A percentile compares a stretch with the other conserved stretches of the same genome.
These are phyloP conservation scores for Leptinotarsa defecta DNA, from an alignment of 1,140 invertebrate genomes.

Conservation along the genomic window DNA sequence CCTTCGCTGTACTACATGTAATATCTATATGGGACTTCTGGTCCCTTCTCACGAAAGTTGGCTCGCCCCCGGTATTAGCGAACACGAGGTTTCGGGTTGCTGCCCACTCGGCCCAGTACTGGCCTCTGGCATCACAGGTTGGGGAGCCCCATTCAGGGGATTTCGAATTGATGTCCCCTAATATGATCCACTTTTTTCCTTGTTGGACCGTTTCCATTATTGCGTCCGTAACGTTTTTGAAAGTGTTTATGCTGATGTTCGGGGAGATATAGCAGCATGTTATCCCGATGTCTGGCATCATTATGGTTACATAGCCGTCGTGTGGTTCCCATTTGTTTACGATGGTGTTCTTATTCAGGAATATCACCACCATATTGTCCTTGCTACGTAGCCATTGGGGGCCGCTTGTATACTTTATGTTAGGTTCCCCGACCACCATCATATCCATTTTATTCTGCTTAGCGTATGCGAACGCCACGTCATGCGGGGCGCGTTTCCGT, in stretches of 20 bases:
- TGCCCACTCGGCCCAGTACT: constrained; percentile 14
- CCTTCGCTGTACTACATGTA: too few relatives aligned
- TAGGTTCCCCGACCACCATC: too few relatives aligned
- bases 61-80: constrained; percentile 26
- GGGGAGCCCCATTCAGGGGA: constrained; percentile 20
- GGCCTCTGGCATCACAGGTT: background rate
- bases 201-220: background rate
- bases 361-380: background rate
- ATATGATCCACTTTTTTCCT: constrained; percentile 17
- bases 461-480: too few relatives aligned
- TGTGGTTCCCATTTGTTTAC: too few relatives aligned
- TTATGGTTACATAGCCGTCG: too few relatives aligned
- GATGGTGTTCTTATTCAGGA: background rate
- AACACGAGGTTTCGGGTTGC: constrained; percentile 11
- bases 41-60: constrained; percentile 11
- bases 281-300: too few relatives aligned
- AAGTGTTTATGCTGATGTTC: background rate
- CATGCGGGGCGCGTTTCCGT: too few relatives aligned
- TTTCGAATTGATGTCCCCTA: constrained; percentile 22
- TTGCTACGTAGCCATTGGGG: background rate
- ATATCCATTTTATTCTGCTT: too few relatives aligned
- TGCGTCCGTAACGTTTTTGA: background rate
- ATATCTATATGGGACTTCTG: too few relatives aligned
- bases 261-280: too few relatives aligned
- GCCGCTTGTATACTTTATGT: constrained; percentile 10